Evolutionary conservation across 2,888 invertebrate genomes (phyloP), one percentile per base, ranked within the genome.

Genomic region (Acronicta leporina): DNA sequence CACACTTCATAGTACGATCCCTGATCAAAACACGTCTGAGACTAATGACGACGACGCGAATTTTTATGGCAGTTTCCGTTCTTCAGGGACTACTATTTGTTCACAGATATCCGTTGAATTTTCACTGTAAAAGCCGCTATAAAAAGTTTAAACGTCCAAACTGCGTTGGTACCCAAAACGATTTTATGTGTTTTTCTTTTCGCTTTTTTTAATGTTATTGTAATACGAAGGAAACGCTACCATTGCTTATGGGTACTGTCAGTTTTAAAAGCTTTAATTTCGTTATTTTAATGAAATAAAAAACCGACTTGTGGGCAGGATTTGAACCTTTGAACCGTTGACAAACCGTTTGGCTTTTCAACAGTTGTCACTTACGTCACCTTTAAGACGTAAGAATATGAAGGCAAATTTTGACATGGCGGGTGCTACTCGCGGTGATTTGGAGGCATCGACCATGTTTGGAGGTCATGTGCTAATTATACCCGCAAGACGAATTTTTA

Each of bases 21-120:
- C 86, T 88, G 89, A 92, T 92, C 92, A 91, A 92, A 92, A 92
- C 92, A 91, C 92, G 91, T 90, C 92, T 87, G 88, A 87, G 87
- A 88, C 91, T 92, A 93, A 92, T 92, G 92, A 91, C 87, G 85
- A 85, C 87, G 85, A 77, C 85, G 87, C 87, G 90, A 88, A 90
- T 91, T 92, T 92, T 92, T 91, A 92, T 88, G 85, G 90, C 85
- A 87, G 85, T 88, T 88, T 86, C 82, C 84, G 84, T 86, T 86
- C 89, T 87, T 85, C 74, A 77, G 90, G 88, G 87, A 84, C 85
- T 86, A 87, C 86, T 88, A 87, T 90, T 90, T 90, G 87, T 89
- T 88, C 84, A 80, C 83, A 84, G 86, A 86, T 87, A 85, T 84
- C 87, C 84, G 84, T 85, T 86, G 88, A 90, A 88, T 87, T 90